A percentile compares a stretch with the other conserved stretches of the same genome.
Conservation (phyloP, 2,797 vertebrate species). For the Bradypodion ventrale region DNA sequence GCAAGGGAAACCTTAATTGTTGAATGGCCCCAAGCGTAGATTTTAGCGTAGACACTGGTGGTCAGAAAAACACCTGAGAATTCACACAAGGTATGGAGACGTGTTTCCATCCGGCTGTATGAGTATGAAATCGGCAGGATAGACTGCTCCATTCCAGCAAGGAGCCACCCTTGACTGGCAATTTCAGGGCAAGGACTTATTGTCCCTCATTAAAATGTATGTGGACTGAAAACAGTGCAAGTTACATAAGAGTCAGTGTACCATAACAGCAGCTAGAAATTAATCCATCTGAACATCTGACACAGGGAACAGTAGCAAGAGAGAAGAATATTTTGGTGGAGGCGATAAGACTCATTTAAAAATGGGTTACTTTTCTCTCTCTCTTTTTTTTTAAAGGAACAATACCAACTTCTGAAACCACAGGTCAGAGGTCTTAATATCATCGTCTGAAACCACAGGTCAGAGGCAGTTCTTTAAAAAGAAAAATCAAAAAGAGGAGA, state of each 20-base stretch:
- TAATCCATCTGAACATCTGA: slow-evolving; percentile 43
- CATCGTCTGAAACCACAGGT: not conserved
- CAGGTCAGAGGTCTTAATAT: no score
- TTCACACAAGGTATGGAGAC: no score
- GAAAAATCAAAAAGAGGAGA: not conserved
- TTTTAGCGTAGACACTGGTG: no score
- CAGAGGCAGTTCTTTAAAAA: not conserved
- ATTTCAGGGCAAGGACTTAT: slow-evolving; percentile 41
- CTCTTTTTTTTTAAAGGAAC: not conserved
- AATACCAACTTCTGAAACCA: not conserved
- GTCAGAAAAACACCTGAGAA: no score
- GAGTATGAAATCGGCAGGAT: not conserved
- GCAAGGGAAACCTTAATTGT: no score
- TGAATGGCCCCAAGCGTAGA: no score
- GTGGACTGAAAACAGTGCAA: not conserved
- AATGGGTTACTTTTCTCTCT: not conserved
- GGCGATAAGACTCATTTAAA: slow-evolving; percentile 17
- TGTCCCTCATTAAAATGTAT: slow-evolving; percentile 37
- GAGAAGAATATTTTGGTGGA: not conserved
- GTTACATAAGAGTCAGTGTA: slow-evolving; percentile 25
- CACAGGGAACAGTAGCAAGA: slow-evolving; percentile 22
- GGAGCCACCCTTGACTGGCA: slow-evolving; percentile 10
- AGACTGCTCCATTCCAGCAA: slow-evolving; percentile 13
- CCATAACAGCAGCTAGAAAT: slow-evolving; percentile 13
- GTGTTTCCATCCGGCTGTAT: no score